phyloP scores from a whole-genome alignment of 1,140 invertebrate genomes.

The Nasonia longicornis region DNA sequence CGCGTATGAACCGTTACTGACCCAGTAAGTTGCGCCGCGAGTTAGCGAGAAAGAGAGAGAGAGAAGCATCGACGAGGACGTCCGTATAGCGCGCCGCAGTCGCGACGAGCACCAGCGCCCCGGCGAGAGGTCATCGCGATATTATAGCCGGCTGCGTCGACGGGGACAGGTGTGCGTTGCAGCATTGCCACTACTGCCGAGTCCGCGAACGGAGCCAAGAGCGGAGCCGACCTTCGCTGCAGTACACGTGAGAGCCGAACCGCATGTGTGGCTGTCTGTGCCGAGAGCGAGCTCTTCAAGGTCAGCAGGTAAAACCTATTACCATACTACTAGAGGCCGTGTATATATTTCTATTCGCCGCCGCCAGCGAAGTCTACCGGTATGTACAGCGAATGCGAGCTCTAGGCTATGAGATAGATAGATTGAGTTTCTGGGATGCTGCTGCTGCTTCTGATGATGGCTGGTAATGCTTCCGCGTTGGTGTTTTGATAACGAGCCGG shows the following conservation, averaged over 20 bases:
- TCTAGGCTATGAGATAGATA: background rate
- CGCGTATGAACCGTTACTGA: constrained; percentile 64
- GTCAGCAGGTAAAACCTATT: constrained; percentile 21
- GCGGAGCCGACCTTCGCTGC: background rate
- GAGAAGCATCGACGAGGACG: constrained; percentile 13
- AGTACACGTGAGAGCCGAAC: background rate
- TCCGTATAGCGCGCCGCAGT: constrained; percentile 6
- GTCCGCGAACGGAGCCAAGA: background rate
- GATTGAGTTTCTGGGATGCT: no score
- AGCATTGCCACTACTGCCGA: background rate
- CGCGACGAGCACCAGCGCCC: background rate
- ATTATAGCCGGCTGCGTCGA: background rate
- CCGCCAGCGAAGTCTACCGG: background rate
- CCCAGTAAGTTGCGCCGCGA: constrained; percentile 58
- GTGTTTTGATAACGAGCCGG: background rate
- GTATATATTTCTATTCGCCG: background rate
- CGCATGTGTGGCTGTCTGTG: background rate
- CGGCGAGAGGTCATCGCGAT: constrained; percentile 32
- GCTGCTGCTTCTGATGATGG: no score
- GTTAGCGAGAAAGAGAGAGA: background rate
- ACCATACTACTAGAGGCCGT: background rate
- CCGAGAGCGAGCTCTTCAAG: background rate
- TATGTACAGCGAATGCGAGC: background rate
- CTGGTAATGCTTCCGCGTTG: background rate
- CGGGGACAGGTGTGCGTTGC: background rate